Conservation (phyloP, 2,797 vertebrate species). For the Natrix natrix region DNA sequence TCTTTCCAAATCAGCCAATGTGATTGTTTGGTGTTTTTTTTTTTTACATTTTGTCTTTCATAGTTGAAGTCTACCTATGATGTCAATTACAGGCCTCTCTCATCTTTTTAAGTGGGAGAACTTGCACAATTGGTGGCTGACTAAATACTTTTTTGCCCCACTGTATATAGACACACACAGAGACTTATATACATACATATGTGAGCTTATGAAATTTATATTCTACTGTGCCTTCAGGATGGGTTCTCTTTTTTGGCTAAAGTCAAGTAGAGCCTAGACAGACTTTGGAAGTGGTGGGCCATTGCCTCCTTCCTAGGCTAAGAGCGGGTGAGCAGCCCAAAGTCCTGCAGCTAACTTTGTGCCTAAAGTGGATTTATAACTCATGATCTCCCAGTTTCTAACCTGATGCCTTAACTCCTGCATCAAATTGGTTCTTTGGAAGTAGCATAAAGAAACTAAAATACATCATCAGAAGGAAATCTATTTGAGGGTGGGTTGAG, state of each 20-base stretch:
- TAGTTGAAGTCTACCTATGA: too few species aligned
- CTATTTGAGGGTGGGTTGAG: neutral
- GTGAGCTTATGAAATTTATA: neutral
- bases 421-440: neutral
- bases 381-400: neutral
- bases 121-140: too few species aligned
- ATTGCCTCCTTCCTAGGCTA: neutral
- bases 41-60: too few species aligned
- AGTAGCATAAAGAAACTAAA: neutral
- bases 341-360: neutral
- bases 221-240: neutral
- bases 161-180: neutral
- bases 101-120: too few species aligned
- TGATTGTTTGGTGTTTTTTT: too few species aligned
- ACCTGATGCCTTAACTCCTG: neutral
- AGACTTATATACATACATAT: neutral
- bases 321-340: neutral
- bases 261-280: neutral
- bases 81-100: too few species aligned
- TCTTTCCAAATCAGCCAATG: too few species aligned
- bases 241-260: neutral
- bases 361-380: neutral
- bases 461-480: neutral
- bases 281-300: neutral
- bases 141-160: too few species aligned